Evolutionary conservation across 2,888 invertebrate species (phyloP), one percentile per base, ranked within the genome.

Genomic region (Phyllotreta striolata): DNA sequence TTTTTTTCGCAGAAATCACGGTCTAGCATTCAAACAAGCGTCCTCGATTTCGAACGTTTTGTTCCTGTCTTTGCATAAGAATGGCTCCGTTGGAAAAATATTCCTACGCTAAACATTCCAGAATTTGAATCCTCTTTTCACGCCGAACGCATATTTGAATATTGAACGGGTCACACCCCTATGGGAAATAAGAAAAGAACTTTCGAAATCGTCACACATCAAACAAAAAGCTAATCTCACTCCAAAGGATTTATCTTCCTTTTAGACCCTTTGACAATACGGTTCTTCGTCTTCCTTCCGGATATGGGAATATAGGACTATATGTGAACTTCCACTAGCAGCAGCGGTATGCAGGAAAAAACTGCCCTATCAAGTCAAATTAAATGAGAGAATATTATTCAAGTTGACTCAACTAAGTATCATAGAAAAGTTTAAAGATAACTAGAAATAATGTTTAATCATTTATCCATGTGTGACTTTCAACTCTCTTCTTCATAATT

Each of bases 51-150:
- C 52, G 14, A 67, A 69, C 71, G 62, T 77, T 77, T 72, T 72
- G 74, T 74, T 73, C 75, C 76, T 75, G 76, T 76, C 76, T 79
- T 77, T 78, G 79, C 78, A 79, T 79, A 75, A 75, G 77, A 79
- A 79, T 78, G 70, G 74, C 73, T 72, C 76, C 70, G 74, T 78
- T 74, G 74, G 24, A 24, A 24, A 73, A 77, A 73, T 75, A 75
- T 76, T 76, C 73, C 74, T 3, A 75, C 72, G 75, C 74, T 75
- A 75, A 76, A 76, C 74, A 75, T 76, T 75, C 74, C 24, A 72
- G 73, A 76, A 74, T 77, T 76, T 72, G 76, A 73, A 75, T 75
- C 74, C 24, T 75, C 68, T 70, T 73, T 72, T 73, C 46, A 72
- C 73, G 70, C 73, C 67, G 73, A 73, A 71, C 71, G 74, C 72